Evolutionary conservation across 2,797 vertebrate species (phyloP), one percentile per base, ranked within the genome.

Genomic region (Ptychadena robeensis): DNA sequence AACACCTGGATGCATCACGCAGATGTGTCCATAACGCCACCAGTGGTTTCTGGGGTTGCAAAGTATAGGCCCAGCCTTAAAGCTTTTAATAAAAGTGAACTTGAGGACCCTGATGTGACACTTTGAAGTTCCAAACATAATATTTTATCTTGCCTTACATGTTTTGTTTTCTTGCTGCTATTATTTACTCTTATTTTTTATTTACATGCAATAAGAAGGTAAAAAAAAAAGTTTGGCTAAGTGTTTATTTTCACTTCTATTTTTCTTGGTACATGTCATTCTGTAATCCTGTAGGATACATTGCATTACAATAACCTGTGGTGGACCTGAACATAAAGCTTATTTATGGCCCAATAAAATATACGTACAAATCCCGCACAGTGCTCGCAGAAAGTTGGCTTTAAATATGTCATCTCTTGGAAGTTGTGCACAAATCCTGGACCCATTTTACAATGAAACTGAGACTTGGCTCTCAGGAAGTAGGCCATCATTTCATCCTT

Each of bases 401-500:
- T 98, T 88, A 98, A 94, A 91, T 98, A 99, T 0, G 95, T 98
- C 94, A 98, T 97, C 91, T 99, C 98, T 87, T 98, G 97, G 87
- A 98, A 99, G 87, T 93, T 97, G 81, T 99, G 98, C 86, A 97
- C 91, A 89, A 99, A 99, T 25, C 97, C 97, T 0, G 96, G 98
- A 70, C 97, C 96, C 97, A 98, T 98, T 92, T 97, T 97, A 89
- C 95, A 96, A 88, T 98, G 96, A 30, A 98, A 95, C 70, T 97
- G 94, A 0, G 97, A 97, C 92, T 98, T 98, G 10, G 97, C 98
- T 81, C 97, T 94, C 48, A 99, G 93, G 89, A 98, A 99, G 88
- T 98, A 99, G 1, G 96, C 96, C 88, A 97, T 97, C 98, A 98
- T 98, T 91, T 99, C 97, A 82, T 97, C 97, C 90, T 98, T 99